Percentiles rank a stretch among this genome's conserved stretches.
These are phyloP conservation scores for Danionella dracula DNA, from an alignment of 2,797 vertebrate genomes.

Conservation along the genomic window DNA sequence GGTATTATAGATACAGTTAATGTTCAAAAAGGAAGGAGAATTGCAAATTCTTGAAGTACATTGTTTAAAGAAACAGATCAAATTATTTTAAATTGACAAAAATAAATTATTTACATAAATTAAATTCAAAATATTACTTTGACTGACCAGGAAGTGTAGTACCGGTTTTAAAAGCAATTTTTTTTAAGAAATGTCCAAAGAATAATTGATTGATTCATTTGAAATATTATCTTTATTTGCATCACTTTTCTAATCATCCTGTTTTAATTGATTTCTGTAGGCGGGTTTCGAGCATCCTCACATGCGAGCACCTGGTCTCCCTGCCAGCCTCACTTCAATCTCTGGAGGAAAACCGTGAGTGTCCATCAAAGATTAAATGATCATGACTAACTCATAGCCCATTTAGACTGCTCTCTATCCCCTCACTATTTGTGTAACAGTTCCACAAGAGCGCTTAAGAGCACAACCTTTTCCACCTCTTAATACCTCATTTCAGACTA, in stretches of 20 bases:
- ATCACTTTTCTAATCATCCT: neutral
- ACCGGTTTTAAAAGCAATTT: too few relatives aligned
- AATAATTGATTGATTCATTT: too few relatives aligned
- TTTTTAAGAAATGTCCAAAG: too few relatives aligned
- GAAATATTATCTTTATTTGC: neutral
- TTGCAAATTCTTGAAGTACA: too few relatives aligned
- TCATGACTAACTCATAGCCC: neutral
- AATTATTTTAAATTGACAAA: too few relatives aligned
- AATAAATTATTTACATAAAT: too few relatives aligned
- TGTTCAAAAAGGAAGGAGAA: too few relatives aligned
- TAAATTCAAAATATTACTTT: too few relatives aligned
- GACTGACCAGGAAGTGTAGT: too few relatives aligned
- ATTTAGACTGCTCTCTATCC: neutral
- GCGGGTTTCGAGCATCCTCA: constrained; percentile 98
- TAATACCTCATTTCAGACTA: constrained; percentile 33
- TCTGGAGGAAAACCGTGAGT: constrained; percentile 98
- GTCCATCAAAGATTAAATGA: constrained; percentile 11
- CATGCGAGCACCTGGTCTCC: constrained; percentile 95
- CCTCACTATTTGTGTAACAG: constrained; percentile 8
- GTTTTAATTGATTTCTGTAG: constrained; percentile 58
- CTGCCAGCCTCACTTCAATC: constrained; percentile 92
- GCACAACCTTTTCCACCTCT: constrained; percentile 18
- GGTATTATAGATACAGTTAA: too few relatives aligned
- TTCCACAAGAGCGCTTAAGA: constrained; percentile 1
- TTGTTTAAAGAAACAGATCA: too few relatives aligned